phyloP scores from a whole-genome alignment of 2,113 vertebrate genomes.

The Atlantisia rogersi region DNA sequence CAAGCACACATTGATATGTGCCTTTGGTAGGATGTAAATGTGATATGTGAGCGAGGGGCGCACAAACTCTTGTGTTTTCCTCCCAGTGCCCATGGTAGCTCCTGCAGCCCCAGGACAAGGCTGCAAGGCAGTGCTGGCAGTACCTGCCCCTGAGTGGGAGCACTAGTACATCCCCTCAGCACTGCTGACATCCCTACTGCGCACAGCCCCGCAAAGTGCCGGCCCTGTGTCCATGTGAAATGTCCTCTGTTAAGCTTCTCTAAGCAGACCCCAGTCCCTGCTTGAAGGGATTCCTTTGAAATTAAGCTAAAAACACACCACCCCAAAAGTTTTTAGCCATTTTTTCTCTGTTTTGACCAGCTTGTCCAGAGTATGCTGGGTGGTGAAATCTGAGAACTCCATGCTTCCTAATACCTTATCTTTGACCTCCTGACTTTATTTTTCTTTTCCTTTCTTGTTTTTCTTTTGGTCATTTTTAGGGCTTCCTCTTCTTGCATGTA shows the following conservation, averaged over 20 bases:
- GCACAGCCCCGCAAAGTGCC: accelerated
- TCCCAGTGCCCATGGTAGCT: accelerated
- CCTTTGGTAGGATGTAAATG: neutral
- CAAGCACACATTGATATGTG: accelerated
- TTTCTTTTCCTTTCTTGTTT: too few relatives aligned
- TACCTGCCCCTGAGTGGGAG: neutral
- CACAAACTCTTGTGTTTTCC: accelerated
- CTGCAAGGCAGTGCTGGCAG: neutral
- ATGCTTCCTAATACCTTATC: neutral
- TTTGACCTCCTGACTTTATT: neutral
- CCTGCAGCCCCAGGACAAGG: neutral
- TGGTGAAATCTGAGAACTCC: neutral
- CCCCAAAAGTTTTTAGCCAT: neutral
- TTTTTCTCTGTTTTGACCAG: neutral
- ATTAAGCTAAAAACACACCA: neutral
- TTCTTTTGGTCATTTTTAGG: neutral
- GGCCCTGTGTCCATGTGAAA: accelerated
- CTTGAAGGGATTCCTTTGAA: neutral
- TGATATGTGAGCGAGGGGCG: accelerated
- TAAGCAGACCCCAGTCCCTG: accelerated
- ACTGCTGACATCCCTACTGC: neutral
- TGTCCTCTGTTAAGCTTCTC: neutral
- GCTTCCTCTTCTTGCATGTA: neutral
- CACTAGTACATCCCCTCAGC: accelerated
- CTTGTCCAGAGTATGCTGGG: neutral